phyloP scores from a whole-genome alignment of 2,888 invertebrate genomes.

The Meliscaeva auricollis region DNA sequence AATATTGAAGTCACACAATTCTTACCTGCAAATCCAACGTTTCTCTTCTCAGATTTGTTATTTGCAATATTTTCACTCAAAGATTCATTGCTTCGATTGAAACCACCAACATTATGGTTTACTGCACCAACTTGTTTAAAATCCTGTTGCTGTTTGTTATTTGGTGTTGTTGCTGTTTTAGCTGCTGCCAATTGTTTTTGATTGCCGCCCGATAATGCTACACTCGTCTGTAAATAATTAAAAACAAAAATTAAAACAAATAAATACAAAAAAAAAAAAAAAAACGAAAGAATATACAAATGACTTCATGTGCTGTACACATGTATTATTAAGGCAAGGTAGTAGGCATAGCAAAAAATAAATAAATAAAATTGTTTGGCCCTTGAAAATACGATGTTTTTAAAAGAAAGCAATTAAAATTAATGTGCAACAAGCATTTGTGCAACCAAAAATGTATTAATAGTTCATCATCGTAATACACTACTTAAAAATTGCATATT shows the following conservation, averaged over 20 bases:
- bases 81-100: conserved; percentile 41
- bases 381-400: conserved; percentile 56
- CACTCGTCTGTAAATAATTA: conserved; percentile 78
- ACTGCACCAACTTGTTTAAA: conserved; percentile 41
- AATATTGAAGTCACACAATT: background rate
- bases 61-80: conserved; percentile 59
- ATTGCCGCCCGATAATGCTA: conserved; percentile 61
- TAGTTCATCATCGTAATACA: conserved; percentile 44
- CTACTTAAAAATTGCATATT: conserved; percentile 34
- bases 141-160: conserved; percentile 74
- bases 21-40: conserved; percentile 55
- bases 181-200: conserved; percentile 76
- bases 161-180: conserved; percentile 77
- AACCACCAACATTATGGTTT: conserved; percentile 20
- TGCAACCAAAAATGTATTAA: conserved; percentile 50
- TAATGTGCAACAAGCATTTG: conserved; percentile 78
- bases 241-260: conserved; percentile 51
- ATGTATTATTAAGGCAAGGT: too few species aligned
- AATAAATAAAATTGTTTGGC: conserved; percentile 2
- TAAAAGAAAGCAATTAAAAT: conserved; percentile 77
- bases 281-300: conserved; percentile 51
- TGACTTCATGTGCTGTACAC: conserved; percentile 37
- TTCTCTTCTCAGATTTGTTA: conserved; percentile 40
- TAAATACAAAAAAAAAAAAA: conserved; percentile 40
- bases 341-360: too few species aligned